These are phyloP conservation scores for Drosophila santomea DNA, from an alignment of 1,140 invertebrate genomes.

Conservation along the genomic window DNA sequence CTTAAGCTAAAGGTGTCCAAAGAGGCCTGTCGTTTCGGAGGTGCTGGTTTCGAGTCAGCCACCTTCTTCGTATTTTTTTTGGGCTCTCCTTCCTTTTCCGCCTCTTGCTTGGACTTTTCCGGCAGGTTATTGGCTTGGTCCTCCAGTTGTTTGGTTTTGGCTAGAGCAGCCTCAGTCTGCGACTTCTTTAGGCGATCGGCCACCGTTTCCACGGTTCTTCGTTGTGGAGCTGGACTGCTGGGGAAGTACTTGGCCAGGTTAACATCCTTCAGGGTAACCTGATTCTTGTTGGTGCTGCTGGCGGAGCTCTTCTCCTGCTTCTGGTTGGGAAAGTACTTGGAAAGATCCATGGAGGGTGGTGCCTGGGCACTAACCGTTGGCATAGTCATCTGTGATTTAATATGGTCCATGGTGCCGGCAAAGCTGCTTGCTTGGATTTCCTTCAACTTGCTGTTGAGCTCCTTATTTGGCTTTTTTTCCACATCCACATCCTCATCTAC, in stretches of 20 bases:
- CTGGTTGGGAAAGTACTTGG: slow-evolving; percentile 84
- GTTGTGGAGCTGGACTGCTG: slow-evolving; percentile 72
- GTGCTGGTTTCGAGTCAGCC: slow-evolving; percentile 34
- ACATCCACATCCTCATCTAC: slow-evolving; percentile 42
- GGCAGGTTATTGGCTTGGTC: background rate
- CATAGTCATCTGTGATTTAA: slow-evolving; percentile 71
- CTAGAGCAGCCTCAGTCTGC: slow-evolving; percentile 62
- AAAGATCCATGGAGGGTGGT: slow-evolving; percentile 65
- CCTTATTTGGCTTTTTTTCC: slow-evolving; percentile 31
- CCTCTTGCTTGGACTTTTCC: background rate
- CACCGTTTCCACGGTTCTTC: slow-evolving; percentile 70
- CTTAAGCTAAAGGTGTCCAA: slow-evolving; percentile 67
- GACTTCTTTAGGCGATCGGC: slow-evolving; percentile 74
- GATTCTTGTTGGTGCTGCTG: slow-evolving; percentile 73
- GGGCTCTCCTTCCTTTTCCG: background rate
- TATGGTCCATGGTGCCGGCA: slow-evolving; percentile 79
- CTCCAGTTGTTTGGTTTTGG: slow-evolving; percentile 3
- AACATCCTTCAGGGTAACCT: slow-evolving; percentile 80
- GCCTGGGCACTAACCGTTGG: slow-evolving; percentile 74
- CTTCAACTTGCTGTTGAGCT: slow-evolving; percentile 66
- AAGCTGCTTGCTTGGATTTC: slow-evolving; percentile 80
- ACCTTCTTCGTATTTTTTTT: slow-evolving; percentile 17
- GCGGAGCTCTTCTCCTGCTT: slow-evolving; percentile 70
- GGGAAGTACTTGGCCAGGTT: slow-evolving; percentile 83
- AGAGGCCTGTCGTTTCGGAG: slow-evolving; percentile 62